Base-by-base conservation (phyloP, 2,113 vertebrate species). In the Leucopternis melanops region DNA sequence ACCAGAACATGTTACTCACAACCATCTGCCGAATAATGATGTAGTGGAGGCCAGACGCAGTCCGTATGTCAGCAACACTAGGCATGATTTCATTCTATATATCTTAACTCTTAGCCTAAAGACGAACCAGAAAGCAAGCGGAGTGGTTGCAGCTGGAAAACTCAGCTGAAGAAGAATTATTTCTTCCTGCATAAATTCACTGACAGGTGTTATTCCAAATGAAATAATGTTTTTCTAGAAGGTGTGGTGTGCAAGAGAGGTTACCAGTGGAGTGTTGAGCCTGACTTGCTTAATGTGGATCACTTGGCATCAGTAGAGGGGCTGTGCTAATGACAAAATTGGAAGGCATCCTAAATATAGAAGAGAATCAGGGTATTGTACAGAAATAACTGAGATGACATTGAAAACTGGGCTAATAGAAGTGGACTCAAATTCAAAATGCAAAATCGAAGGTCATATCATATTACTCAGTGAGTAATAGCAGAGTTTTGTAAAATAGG, bases 261-360 rank as follows among this genome's bases (percentile, higher is more conserved):
- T 86, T 45, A 55, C 38, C 52, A 69, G 49, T 5, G 6, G 58
- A 80, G 25, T 31, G 7, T 1, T 73, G 72, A 70, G 77, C 47
- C 80, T 92, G 91, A 20, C 59, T 83, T 86, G 40, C 55, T 90
- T 58, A 52, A 40, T 32, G 5, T 58, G 86, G 72, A 65, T 88
- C 72, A 74, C 26, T 31, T 83, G 82, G 75, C 45, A 34, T n/a
- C 71, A 62, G 31, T 34, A 77, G 59, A 65, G 21, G 36, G 66
- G 23, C 66, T 83, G 66, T 65, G 88, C 78, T 93, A 62, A 72
- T 62, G 91, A 32, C 75, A 88, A 54, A 77, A 66, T 70, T 92
- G 88, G 80, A 86, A 94, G 40, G 71, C 45, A 80, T 90, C 88
- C 80, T 78, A 86, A 94, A 91, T 94, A 90, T 38, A 92, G 54